Evolutionary conservation across 2,888 invertebrate genomes (phyloP), one percentile per base, ranked within the genome.

Genomic region (Stenoptilia bipunctidactyla): DNA sequence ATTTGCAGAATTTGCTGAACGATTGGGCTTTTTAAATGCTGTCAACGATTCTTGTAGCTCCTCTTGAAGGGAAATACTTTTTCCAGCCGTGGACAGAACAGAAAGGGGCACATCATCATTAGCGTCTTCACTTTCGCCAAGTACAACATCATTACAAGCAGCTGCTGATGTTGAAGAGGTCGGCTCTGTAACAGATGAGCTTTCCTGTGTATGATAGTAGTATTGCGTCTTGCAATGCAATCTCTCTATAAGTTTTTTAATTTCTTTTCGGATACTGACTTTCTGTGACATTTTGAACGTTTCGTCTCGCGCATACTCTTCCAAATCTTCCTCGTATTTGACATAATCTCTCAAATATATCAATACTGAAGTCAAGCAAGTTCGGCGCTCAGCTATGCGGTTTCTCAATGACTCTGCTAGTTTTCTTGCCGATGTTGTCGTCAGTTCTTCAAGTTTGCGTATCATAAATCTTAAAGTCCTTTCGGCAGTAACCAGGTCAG

Each of bases 301-400:
- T 43, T 40, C 44, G 30, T 40, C 41, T 41, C 40, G 15, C 41
- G 43, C 41, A 43, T 25, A 45, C 40, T 43, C 40, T 43, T 40
- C 45, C 33, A 15, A 27, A 43, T 45, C 41, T 27, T 13, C 36
- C 42, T 42, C 13, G 40, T 44, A 42, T 40, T 46, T 25, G 34
- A 36, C 27, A 14, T 25, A 34, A 20, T 46, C 25, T 34, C 40
- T 44, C 10, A 46, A 12, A 40, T 42, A 44, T 27, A 42, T 15
- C 44, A 46, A 46, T n/a, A 13, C 5, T 46, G 42, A 30, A 34
- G 43, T 44, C 39, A 42, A 43, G 40, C 36, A 25, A 8, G 36
- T 47, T n/a, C 45, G 45, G 15, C 47, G 44, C 37, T 47, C 44
- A 39, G 20, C n/a, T 34, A 42, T 45, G n/a, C 42, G 45, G n/a